Evolutionary conservation across 2,797 vertebrate genomes (phyloP).

Genomic region (Lepilemur septentrionalis): DNA sequence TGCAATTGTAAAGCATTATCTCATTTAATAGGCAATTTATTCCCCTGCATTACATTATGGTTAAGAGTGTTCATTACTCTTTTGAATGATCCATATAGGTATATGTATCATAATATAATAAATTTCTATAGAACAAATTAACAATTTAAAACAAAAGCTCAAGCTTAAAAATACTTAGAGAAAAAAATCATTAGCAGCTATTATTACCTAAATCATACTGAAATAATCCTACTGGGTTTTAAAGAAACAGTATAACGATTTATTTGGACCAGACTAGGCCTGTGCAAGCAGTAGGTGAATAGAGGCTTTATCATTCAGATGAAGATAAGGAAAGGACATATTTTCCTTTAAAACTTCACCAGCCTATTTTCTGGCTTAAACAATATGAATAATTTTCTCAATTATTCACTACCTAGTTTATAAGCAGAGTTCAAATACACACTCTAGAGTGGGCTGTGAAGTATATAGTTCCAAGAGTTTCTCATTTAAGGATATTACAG

Average conservation of each 20-base stretch:
- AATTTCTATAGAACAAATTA: not conserved
- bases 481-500: slow-evolving; percentile 55
- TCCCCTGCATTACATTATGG: not conserved
- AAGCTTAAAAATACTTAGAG: slow-evolving; percentile 7
- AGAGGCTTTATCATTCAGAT: not conserved
- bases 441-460: not conserved
- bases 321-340: not conserved
- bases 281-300: not conserved
- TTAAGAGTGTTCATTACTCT: not conserved
- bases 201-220: not conserved
- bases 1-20: not conserved
- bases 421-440: not conserved
- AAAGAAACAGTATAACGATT: not conserved
- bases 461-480: not conserved
- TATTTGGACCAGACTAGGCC: not conserved
- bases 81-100: not conserved
- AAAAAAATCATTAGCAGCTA: not conserved
- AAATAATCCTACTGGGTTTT: not conserved
- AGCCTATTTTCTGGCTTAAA: not conserved
- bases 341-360: not conserved
- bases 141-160: not conserved
- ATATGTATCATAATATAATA: not conserved
- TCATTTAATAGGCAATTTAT: not conserved
- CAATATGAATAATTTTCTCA: not conserved
- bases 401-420: not conserved